phyloP scores from a whole-genome alignment of 2,888 invertebrate genomes.

The Resseliella maxima region DNA sequence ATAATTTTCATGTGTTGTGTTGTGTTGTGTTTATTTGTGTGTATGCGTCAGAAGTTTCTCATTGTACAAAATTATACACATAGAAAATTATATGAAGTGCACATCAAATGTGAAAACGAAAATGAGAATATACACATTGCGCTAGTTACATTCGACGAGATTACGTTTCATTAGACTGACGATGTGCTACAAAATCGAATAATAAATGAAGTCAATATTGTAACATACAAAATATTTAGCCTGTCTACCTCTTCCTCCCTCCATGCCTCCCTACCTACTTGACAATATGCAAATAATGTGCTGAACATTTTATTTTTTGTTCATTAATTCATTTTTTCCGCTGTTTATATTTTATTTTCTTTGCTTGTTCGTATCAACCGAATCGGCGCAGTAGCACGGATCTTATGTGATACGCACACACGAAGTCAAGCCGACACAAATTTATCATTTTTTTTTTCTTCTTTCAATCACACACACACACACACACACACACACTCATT shows the following conservation, averaged over 20 bases:
- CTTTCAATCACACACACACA: neutral
- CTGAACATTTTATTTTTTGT: neutral
- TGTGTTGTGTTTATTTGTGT: neutral
- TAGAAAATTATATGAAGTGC: neutral
- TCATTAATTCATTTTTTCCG: neutral
- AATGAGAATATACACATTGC: neutral
- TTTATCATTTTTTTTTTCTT: neutral
- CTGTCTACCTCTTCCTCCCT: too few species aligned
- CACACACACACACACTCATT: neutral
- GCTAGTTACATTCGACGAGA: neutral
- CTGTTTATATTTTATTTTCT: neutral
- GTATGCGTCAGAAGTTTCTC: neutral
- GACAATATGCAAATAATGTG: neutral
- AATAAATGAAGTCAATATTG: conserved; percentile 40
- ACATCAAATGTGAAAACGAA: neutral
- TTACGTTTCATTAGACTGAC: conserved; percentile 31
- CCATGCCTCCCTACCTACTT: too few species aligned
- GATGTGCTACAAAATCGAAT: neutral
- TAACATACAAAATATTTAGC: neutral
- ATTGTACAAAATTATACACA: neutral
- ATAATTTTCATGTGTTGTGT: neutral
- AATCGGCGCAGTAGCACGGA: conserved; percentile 45
- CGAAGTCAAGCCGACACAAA: conserved; percentile 3
- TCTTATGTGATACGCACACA: neutral
- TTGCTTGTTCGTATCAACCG: neutral